Conservation (phyloP, 2,888 invertebrate genomes). For the Anagyrus pseudococci region DNA sequence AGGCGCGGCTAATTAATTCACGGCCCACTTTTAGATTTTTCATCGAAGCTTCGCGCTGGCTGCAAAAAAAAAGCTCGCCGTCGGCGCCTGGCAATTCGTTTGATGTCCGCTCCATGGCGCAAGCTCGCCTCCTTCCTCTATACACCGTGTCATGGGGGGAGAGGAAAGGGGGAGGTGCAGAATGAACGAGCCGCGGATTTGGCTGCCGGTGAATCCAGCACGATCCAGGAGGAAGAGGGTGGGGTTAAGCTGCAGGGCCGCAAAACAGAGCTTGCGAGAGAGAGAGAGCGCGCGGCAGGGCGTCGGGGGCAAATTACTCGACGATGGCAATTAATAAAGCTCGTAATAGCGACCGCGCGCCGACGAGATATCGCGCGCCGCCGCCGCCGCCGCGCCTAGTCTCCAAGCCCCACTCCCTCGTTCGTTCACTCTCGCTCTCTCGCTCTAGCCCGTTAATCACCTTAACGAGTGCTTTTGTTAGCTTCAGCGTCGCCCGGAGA, state of each 20-base stretch:
- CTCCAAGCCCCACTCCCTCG: conserved; percentile 36
- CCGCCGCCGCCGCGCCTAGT: too few relatives aligned
- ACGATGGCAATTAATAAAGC: conserved; percentile 61
- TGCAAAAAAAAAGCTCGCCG: too few relatives aligned
- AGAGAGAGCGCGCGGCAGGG: conserved; percentile 30
- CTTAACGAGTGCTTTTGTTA: conserved; percentile 59
- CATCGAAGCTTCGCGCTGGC: not conserved
- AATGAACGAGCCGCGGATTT: not conserved
- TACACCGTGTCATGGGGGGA: too few relatives aligned
- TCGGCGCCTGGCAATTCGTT: conserved; percentile 28
- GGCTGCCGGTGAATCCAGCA: too few relatives aligned
- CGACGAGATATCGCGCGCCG: conserved; percentile 43
- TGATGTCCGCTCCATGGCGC: conserved; percentile 7
- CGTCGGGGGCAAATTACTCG: conserved; percentile 55
- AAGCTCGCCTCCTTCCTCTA: not conserved
- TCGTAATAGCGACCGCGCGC: conserved; percentile 51
- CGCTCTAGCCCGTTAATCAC: conserved; percentile 57
- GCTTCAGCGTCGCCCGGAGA: too few relatives aligned
- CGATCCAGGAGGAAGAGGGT: too few relatives aligned
- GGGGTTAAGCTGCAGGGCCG: not conserved
- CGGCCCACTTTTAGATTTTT: not conserved
- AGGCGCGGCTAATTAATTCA: conserved; percentile 16
- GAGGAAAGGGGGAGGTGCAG: too few relatives aligned
- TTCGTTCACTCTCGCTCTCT: too few relatives aligned
- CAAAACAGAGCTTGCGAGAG: conserved; percentile 39